Conservation (phyloP, 2,888 invertebrate genomes). For the Apotomis turbidana region DNA sequence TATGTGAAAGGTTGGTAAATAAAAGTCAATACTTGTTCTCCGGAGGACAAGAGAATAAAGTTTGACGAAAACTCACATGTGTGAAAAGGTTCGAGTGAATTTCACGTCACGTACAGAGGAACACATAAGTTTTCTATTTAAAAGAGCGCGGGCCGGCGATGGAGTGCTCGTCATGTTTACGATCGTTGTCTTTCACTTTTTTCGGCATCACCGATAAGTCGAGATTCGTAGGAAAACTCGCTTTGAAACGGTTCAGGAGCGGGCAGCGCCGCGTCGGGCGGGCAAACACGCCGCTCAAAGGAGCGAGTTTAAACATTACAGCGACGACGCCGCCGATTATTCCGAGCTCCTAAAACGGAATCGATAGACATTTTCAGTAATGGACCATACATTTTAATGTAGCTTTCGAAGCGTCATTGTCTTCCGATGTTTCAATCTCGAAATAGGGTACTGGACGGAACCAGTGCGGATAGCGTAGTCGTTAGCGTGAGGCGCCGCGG, state of each 20-base stretch:
- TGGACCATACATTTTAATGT: slow-evolving; percentile 34
- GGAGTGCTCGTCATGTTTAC: slow-evolving; percentile 19
- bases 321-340: slow-evolving; percentile 19
- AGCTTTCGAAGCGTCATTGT: slow-evolving; percentile 15
- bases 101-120: slow-evolving; percentile 37
- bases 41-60: slow-evolving; percentile 28
- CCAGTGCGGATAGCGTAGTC: slow-evolving; percentile 5
- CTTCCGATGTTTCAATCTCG: slow-evolving; percentile 3
- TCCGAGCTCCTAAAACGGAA: slow-evolving; percentile 10
- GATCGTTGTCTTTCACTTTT: slow-evolving; percentile 28
- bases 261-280: background rate
- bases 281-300: slow-evolving; percentile 26
- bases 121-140: slow-evolving; percentile 38
- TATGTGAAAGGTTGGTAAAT: slow-evolving; percentile 40
- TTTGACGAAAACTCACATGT: slow-evolving; percentile 27
- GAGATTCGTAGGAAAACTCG: slow-evolving; percentile 16
- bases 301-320: slow-evolving; percentile 15
- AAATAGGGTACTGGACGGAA: background rate
- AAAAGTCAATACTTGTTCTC: slow-evolving; percentile 36
- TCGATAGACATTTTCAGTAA: slow-evolving; percentile 29
- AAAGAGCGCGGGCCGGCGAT: slow-evolving; percentile 24
- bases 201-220: slow-evolving; percentile 19
- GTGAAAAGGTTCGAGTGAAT: slow-evolving; percentile 26
- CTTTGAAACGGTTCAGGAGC: slow-evolving; percentile 8
- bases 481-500: background rate